A percentile compares a stretch with the other conserved stretches of the same genome.
phyloP scores from a whole-genome alignment of 2,797 vertebrate genomes.

The Macropodus opercularis region DNA sequence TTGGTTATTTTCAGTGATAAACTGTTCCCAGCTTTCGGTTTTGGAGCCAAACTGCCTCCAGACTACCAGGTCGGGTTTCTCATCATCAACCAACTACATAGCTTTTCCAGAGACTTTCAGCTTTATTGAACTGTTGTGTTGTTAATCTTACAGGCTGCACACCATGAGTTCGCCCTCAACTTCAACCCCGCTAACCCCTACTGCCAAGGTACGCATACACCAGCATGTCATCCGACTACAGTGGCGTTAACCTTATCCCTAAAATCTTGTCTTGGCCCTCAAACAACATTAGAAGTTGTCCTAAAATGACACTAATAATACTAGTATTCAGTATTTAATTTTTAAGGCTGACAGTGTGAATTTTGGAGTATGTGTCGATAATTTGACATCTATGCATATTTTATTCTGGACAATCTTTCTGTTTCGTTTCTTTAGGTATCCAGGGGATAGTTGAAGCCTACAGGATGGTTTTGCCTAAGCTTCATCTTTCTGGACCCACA shows the following conservation, averaged over 20 bases:
- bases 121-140: constrained; percentile 19
- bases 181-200: constrained; percentile 89
- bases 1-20: constrained; percentile 83
- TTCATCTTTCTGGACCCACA: constrained; percentile 91
- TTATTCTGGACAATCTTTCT: too few relatives aligned
- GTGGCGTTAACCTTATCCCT: too few relatives aligned
- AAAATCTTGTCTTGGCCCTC: too few relatives aligned
- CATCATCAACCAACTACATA: constrained; percentile 4
- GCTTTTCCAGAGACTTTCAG: background rate
- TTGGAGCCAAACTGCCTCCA: constrained; percentile 94
- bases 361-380: too few relatives aligned
- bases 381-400: too few relatives aligned
- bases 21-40: constrained; percentile 93
- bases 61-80: constrained; percentile 84
- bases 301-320: too few relatives aligned
- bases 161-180: constrained; percentile 93
- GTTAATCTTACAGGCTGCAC: constrained; percentile 81
- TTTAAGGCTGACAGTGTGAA: background rate
- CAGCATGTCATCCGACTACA: too few relatives aligned
- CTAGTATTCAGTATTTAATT: background rate
- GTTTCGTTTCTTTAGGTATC: constrained; percentile 79
- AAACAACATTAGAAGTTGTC: too few relatives aligned
- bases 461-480: constrained; percentile 83
- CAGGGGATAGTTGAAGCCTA: constrained; percentile 91
- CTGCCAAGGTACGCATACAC: constrained; percentile 84